Base-by-base conservation (phyloP, 2,888 invertebrate species). In the Scotopteryx bipunctaria region DNA sequence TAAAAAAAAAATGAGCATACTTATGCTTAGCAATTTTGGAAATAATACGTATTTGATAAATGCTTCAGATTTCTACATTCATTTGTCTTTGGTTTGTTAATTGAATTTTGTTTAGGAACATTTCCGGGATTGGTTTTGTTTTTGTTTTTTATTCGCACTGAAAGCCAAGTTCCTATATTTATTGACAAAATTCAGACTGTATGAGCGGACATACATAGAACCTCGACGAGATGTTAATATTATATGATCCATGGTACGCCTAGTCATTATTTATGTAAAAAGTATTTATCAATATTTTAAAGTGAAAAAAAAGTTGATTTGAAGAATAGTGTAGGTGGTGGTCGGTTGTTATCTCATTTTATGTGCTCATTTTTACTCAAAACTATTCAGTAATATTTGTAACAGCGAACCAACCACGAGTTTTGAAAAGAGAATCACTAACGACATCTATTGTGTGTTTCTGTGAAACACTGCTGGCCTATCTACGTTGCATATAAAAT, bases 181-280 rank as follows among this genome's bases (percentile, higher is more conserved):
- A 83, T 81, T 81, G 77, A 55, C 51, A 43, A 57, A 55, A 72
- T 61, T 73, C 70, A 76, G 69, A 69, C 68, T 63, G 71, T 69
- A 69, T 70, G 59, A 72, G 69, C 71, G 68, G 65, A 70, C 72
- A 64, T 69, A 32, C 65, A 66, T 62, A 58, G 52, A 66, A 61
- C 61, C 62, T 64, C 55, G 55, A 67, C 60, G 61, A 62, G 59
- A 61, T 68, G 66, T 66, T 73, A 78, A 27, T 9, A 76, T 70
- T 79, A 76, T 81, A 80, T 78, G 82, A 83, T 86, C 81, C 85
- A 86, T 73, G 85, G 82, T 85, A 85, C 76, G 78, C 82, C 89
- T 88, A 88, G 89, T 88, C 89, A 88, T 87, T 87, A 86, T 85
- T 83, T 81, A 82, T 83, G 76, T 85, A 78, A 77, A 77, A 83